Evolutionary conservation across 2,113 vertebrate genomes (phyloP).

Genomic region (Alexandromys fortis): DNA sequence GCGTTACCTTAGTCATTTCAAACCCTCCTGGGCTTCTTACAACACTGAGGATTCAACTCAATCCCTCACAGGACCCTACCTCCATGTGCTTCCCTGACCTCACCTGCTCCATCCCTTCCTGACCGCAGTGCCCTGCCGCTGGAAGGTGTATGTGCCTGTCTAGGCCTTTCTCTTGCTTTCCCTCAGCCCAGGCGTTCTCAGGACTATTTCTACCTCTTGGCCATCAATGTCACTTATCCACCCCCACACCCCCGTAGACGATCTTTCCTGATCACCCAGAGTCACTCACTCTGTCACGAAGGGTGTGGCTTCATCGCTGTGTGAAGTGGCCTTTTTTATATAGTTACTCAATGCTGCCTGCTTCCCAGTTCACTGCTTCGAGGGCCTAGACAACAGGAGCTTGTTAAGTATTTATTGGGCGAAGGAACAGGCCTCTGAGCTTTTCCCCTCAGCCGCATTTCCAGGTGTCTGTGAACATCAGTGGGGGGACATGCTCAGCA

Average conservation of each 20-base stretch:
- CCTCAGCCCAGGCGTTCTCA: neutral
- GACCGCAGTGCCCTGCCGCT: neutral
- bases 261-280: neutral
- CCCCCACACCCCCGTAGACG: neutral
- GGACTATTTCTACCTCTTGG: neutral
- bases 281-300: too few relatives aligned
- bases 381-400: neutral
- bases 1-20: neutral
- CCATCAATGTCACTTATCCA: neutral
- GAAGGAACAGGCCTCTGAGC: neutral
- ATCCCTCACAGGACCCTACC: neutral
- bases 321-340: neutral
- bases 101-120: too few relatives aligned
- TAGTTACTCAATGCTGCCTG: neutral
- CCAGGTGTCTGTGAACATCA: neutral
- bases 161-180: neutral
- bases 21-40: neutral
- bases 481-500: neutral
- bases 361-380: neutral
- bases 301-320: neutral
- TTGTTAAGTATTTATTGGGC: neutral
- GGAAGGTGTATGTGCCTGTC: fast-evolving
- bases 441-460: neutral
- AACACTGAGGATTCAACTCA: neutral
- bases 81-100: neutral